Base-by-base conservation (phyloP, 2,113 vertebrate genomes). In the Pitta sordida region DNA sequence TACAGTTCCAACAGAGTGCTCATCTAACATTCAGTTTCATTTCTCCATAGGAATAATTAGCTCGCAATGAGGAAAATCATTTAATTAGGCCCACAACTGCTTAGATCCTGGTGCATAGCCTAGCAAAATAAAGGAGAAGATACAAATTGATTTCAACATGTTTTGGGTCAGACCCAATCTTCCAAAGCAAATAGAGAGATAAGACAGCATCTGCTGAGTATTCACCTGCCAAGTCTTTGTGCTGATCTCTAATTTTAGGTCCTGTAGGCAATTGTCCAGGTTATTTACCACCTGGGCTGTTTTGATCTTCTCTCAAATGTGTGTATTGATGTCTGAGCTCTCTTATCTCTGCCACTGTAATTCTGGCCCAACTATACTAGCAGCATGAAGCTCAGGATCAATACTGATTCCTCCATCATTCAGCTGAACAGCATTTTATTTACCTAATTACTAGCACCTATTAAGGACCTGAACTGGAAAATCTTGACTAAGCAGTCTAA, bases 151-250 rank as follows among this genome's bases (percentile, higher is more conserved):
- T 95, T 96, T 95, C 86, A 95, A 94, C 64, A 78, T 83, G 52
- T 86, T 95, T 96, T 94, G 91, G 92, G 88, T 68, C 24, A 59
- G 86, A 64, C 94, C 39, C 73, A 94, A 83, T 75, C 76, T 88
- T 96, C 83, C 83, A 93, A 91, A 92, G 77, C 91, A 96, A 96
- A 96, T 86, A 96, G 83, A 94, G 90, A 96, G 92, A 90, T 95
- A 95, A 95, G 92, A 90, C 60, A 86, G 91, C 92, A 94, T 94
- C 96, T 96, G 96, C 88, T 92, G 88, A 93, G 83, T 71, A 68
- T 60, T 92, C 83, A 93, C 76, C 83, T 84, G 96, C 95, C 96
- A 96, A 95, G 48, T 41, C 88, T 95, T 94, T 90, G 81, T 88
- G 80, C 64, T 78, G 91, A 67, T 83, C 67, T 74, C 90, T 92